Evolutionary conservation across 2,113 vertebrate genomes (phyloP).

Genomic region (Microtus richardsoni): DNA sequence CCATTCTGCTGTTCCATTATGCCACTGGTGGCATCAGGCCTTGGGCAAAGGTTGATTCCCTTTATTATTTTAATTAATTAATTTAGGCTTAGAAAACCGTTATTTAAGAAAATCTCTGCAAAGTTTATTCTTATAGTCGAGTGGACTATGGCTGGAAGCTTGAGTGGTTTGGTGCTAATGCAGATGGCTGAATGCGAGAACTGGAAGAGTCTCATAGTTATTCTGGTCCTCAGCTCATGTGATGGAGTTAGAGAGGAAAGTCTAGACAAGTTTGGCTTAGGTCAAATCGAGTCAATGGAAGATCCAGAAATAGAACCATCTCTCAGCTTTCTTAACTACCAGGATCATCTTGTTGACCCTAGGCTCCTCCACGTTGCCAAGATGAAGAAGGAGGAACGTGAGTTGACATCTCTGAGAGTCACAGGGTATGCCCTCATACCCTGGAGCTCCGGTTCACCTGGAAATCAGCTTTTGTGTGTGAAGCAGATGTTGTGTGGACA

Average conservation of each 20-base stretch:
- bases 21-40: background rate
- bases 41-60: background rate
- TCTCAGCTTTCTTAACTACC: conserved; percentile 32
- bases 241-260: conserved; percentile 9
- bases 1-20: background rate
- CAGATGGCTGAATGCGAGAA: background rate
- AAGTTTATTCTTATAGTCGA: conserved; percentile 5
- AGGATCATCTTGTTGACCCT: background rate
- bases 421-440: background rate
- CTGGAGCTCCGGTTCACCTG: background rate
- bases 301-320: conserved; percentile 48
- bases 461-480: conserved; percentile 30
- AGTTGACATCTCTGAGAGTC: background rate
- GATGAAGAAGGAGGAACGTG: background rate
- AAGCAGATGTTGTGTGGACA: conserved; percentile 28
- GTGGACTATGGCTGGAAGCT: conserved; percentile 21
- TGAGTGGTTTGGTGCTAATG: background rate
- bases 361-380: background rate
- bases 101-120: background rate
- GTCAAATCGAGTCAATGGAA: conserved; percentile 55
- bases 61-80: background rate
- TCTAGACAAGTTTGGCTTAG: conserved; percentile 41
- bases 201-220: conserved; percentile 5
- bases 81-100: background rate
- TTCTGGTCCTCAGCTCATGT: background rate